phyloP scores from a whole-genome alignment of 2,888 invertebrate genomes.

The Yponomeuta evonymella region DNA sequence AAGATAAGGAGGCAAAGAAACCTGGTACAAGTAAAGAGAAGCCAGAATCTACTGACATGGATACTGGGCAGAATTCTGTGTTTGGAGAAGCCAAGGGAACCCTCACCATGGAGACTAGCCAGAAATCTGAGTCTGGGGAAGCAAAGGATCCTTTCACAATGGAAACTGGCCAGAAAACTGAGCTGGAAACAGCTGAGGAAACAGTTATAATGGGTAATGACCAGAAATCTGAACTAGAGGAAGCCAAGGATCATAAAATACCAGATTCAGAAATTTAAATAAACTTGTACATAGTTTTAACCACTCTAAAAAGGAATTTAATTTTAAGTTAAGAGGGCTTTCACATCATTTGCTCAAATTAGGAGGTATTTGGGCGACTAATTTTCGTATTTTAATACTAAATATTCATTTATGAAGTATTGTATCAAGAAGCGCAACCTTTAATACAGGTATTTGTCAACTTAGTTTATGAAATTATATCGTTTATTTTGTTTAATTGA shows the following conservation, averaged over 20 bases:
- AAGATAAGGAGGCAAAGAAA: slow-evolving; percentile 43
- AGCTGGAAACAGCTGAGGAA: background rate
- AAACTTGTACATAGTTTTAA: background rate
- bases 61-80: background rate
- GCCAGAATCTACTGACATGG: background rate
- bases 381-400: no score
- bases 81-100: background rate
- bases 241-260: background rate
- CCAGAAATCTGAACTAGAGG: background rate
- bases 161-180: background rate
- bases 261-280: background rate
- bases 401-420: no score
- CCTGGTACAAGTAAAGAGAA: slow-evolving; percentile 3
- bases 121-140: background rate
- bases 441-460: no score
- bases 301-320: background rate
- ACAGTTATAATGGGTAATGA: background rate
- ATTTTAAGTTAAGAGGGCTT: slow-evolving; percentile 1
- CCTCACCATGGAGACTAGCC: background rate
- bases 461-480: no score
- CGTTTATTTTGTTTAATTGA: no score
- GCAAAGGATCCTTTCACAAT: background rate
- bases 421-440: no score
- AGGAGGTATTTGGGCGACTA: no score
- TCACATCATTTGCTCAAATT: no score